Evolutionary conservation across 1,140 invertebrate genomes (phyloP), one percentile per base, ranked within the genome.

Genomic region (Metaphire vulgaris): DNA sequence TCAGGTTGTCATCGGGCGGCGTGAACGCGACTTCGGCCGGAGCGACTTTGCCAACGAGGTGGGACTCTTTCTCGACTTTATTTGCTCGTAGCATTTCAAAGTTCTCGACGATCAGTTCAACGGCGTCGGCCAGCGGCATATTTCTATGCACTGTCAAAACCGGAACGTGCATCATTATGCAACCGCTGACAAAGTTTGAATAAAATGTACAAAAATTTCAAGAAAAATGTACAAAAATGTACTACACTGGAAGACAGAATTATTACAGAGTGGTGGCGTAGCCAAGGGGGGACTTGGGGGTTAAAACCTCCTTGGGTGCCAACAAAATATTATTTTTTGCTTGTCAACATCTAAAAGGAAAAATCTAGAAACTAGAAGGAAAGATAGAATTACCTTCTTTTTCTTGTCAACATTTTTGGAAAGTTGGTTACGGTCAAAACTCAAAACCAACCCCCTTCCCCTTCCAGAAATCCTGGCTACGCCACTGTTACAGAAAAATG

Each of bases 81-180:
- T 76, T 28, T 74, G 74, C 69, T 85, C 78, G 81, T 93, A 90
- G 83, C 93, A 92, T 73, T 89, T 90, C 90, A 86, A 93, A 96
- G 85, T 94, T 93, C 28, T 91, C 88, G 29, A 89, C 88, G 30
- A 97, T 88, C 66, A 96, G 87, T 76, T 88, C 89, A 74, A 96
- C 88, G 0, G 94, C 93, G 86, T 96, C 93, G 74, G 96, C 93
- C n/a, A 95, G 81, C 0, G 93, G 94, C 93, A 97, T 96, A 86
- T 97, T 96, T 79, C 94, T 89, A 83, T 97, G 94, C 83, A 96
- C 95, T 92, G 86, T 79, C 81, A n/a, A n/a, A n/a, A n/a, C n/a
- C n/a, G n/a, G n/a, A n/a, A n/a, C n/a, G n/a, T n/a, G n/a, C n/a
- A n/a, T n/a, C n/a, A n/a, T n/a, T n/a, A n/a, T n/a, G n/a, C n/a